A percentile compares a stretch with the other conserved stretches of the same genome.
Evolutionary conservation across 1,140 invertebrate species (phyloP).

Genomic region (Colletes latitarsis): DNA sequence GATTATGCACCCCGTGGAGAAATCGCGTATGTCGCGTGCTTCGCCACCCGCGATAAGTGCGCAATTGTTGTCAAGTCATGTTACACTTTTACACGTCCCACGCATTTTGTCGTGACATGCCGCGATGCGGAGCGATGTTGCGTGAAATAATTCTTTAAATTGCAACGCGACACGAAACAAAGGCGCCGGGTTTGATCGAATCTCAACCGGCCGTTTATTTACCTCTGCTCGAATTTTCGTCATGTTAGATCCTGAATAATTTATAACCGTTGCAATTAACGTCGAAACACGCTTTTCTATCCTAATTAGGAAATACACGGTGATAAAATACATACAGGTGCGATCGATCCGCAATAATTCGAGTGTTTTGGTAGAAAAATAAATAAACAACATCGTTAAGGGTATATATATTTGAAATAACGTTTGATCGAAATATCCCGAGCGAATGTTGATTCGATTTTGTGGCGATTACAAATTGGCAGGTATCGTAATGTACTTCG

Average conservation of each 20-base stretch:
- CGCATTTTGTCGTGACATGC: constrained; percentile 21
- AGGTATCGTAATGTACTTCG: no score
- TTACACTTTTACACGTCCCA: constrained; percentile 19
- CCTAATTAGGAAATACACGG: neutral
- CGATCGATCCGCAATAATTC: no score
- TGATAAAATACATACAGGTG: no score
- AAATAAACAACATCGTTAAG: no score
- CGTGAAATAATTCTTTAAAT: constrained; percentile 40
- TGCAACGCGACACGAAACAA: constrained; percentile 20
- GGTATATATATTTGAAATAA: neutral
- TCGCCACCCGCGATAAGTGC: constrained; percentile 15
- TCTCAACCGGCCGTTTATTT: neutral
- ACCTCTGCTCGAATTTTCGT: neutral
- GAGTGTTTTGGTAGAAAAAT: no score
- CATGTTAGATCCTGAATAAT: neutral
- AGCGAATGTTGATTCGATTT: neutral
- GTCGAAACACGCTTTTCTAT: constrained; percentile 1
- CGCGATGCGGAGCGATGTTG: constrained; percentile 6
- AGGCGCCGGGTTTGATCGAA: neutral
- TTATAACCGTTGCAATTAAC: neutral
- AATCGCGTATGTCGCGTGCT: constrained; percentile 15
- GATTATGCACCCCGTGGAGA: neutral
- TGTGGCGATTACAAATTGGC: neutral
- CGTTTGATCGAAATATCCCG: neutral
- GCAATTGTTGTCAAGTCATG: constrained; percentile 34